Evolutionary conservation across 2,888 invertebrate species (phyloP), one percentile per base, ranked within the genome.

Genomic region (Molanna angustata): DNA sequence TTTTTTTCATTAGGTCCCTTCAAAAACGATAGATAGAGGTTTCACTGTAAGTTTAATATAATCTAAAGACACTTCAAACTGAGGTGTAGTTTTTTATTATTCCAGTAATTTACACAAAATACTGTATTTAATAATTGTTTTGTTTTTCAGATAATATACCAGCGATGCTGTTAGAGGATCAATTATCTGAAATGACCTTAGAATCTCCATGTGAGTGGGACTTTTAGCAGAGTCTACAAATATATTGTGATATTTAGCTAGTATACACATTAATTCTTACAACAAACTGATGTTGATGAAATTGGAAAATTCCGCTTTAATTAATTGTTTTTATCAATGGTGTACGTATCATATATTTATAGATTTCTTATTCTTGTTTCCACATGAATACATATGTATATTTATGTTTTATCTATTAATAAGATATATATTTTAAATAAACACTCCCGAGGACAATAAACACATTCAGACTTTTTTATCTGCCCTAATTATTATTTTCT

Each of bases 161-260:
- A 50, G 79, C 80, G n/a, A 67, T 81, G 3, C 71, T 82, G 22
- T 69, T 80, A 40, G 74, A 80, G 63, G 80, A 81, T 62, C 77
- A 78, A 64, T 66, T 84, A 58, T 72, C 79, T 0, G 80, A 82
- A 57, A 72, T 85, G 72, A 82, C 83, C 19, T 72, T 85, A 51
- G 79, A 79, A 61, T 78, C 74, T 60, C 65, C 79, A 1, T 82
- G 80, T 16, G 82, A 83, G 60, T 85, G 85, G 85, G 84, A 85
- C 68, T 85, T 85, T 68, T 80, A 74, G 67, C 20, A 11, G 27
- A 27, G 11, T 7, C 11, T 4, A 11, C 4, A 27, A 37, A 6
- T 22, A 14, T 3, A 16, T n/a, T 49, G 49, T 49, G 49, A 49
- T 49, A 49, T 41, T 49, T 49, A 49, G 41, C 14, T 32, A 16